A percentile compares a stretch with the other conserved stretches of the same genome.
Conservation (phyloP, 2,113 vertebrate species). For the Xyrauchen texanus region DNA sequence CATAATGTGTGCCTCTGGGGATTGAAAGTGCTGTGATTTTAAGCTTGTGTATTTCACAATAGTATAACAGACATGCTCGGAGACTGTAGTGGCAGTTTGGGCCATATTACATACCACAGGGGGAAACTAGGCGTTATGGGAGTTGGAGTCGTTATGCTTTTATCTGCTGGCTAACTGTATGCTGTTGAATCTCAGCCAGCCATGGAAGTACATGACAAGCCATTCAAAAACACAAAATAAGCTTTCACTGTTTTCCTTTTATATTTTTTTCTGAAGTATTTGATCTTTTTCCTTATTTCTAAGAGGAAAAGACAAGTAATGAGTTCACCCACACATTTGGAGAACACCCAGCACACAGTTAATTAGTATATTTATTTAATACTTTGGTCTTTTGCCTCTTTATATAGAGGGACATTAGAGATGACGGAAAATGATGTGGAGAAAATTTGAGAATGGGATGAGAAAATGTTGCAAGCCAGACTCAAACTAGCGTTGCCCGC, state of each 20-base stretch:
- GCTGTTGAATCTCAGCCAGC: not conserved
- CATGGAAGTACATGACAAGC: not conserved
- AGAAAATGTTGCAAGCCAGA: no score
- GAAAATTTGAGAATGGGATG: no score
- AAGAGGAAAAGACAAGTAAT: no score
- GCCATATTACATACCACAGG: no score
- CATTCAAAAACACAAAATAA: not conserved
- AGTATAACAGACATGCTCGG: slow-evolving; percentile 1
- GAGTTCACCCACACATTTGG: no score
- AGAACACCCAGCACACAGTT: no score
- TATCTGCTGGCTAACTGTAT: slow-evolving; percentile 2
- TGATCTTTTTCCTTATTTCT: not conserved
- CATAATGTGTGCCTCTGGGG: slow-evolving; percentile 17
- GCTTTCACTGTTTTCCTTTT: not conserved
- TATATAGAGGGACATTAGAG: no score
- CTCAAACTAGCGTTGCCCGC: no score
- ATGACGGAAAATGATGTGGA: no score
- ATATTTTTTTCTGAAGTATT: not conserved
- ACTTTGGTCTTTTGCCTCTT: no score
- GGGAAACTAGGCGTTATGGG: slow-evolving; percentile 10
- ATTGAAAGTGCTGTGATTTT: slow-evolving; percentile 15
- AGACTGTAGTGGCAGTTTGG: slow-evolving; percentile 12
- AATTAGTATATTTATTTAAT: no score
- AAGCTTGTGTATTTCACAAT: slow-evolving; percentile 31
- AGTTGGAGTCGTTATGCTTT: not conserved